Base-by-base conservation (phyloP, 2,888 invertebrate species). In the Hyalella azteca region DNA sequence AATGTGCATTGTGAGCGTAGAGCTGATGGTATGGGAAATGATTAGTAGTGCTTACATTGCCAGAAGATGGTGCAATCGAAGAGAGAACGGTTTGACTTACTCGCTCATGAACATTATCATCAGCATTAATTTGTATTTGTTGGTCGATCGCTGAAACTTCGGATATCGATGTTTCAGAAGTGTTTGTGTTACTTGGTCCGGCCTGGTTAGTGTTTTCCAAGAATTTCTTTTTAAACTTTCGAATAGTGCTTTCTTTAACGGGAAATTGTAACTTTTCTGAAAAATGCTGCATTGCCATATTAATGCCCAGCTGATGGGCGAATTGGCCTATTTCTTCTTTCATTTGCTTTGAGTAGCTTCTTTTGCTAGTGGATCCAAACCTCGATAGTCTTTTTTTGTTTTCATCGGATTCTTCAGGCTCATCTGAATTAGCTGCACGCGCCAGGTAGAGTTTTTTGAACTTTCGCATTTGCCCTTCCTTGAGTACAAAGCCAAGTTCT, bases 261-360 rank as follows among this genome's bases (percentile, higher is more conserved):
- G 85, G 77, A 76, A 85, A 85, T 45, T 85, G 85, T 13, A 86
- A 84, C 60, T 85, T 85, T 40, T 86, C 85, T 11, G 85, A 81
- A 79, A 85, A 87, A 77, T 86, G 85, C 39, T 86, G 82, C 49
- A 86, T 82, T 9, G 86, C 84, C 9, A 84, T 83, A 19, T 77
- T 66, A 60, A 86, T 81, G 22, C 85, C 85, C 79, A 81, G 81
- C 45, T 85, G 81, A 32, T 78, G 78, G 7, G 86, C 86, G 82
- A 85, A 85, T 19, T 81, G 75, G 3, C 86, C 86, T 77, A 86
- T 86, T 60, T 86, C 86, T 77, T 86, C 85, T 54, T 85, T 86
- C 76, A 86, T 78, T 50, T 85, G 79, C 19, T 80, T 50, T 22
- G 82, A 81, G 45, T 81, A 85, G 15, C 77, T 60, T 13, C 82